Conservation (phyloP, 2,113 vertebrate species). For the Bambusicola thoracicus region DNA sequence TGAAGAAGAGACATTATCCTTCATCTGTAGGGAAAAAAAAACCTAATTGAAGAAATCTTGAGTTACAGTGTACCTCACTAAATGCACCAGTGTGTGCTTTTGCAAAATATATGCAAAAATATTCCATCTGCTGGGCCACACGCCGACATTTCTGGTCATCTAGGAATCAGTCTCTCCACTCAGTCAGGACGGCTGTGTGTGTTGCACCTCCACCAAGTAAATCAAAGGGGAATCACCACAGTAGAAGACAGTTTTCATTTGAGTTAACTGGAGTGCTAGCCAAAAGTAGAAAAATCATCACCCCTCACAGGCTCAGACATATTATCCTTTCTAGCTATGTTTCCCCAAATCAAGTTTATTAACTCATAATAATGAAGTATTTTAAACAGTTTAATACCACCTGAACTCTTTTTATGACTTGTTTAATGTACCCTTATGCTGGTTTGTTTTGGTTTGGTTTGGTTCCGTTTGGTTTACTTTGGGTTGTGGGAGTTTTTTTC, state of each 20-base stretch:
- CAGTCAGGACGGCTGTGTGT: neutral
- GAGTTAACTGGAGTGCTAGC: neutral
- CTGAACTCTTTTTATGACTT: neutral
- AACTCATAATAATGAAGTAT: neutral
- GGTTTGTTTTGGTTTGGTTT: neutral
- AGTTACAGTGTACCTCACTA: neutral
- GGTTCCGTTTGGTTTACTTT: neutral
- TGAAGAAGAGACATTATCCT: neutral
- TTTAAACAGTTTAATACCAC: neutral
- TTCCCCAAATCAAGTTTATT: neutral
- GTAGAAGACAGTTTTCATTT: neutral
- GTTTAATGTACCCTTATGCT: neutral
- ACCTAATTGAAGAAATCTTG: neutral
- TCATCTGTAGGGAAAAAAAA: neutral
- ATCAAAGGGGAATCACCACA: neutral
- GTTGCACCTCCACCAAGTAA: neutral
- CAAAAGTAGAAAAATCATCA: neutral
- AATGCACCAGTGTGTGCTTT: neutral
- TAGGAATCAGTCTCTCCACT: neutral
- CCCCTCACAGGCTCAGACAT: neutral
- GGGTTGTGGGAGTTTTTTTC: neutral
- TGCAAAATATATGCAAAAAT: neutral
- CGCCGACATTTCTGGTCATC: neutral
- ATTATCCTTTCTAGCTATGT: neutral
- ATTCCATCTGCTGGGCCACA: neutral